Evolutionary conservation across 2,888 invertebrate genomes (phyloP).

Genomic region (Nephrotoma guestfalica): DNA sequence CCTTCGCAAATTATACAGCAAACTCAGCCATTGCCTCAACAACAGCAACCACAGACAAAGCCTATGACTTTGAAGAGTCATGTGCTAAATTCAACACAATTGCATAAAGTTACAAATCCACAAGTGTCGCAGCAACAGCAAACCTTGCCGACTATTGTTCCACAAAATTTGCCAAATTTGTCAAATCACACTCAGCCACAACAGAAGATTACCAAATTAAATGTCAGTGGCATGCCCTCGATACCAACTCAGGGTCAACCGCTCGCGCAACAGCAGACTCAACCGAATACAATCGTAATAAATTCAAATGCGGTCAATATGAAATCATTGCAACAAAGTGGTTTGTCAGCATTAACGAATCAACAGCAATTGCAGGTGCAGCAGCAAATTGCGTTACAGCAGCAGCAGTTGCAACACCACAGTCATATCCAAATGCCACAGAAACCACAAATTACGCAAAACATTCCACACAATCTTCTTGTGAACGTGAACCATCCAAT

Average conservation of each 20-base stretch:
- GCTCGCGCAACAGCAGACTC: not conserved
- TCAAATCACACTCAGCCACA: constrained; percentile 15
- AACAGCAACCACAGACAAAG: not conserved
- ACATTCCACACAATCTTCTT: constrained; percentile 14
- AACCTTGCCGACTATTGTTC: constrained; percentile 10
- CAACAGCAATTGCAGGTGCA: not conserved
- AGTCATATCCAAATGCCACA: constrained; percentile 10
- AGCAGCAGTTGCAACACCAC: constrained; percentile 11
- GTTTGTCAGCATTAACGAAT: not conserved
- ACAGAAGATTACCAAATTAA: constrained; percentile 9
- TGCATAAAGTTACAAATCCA: constrained; percentile 18
- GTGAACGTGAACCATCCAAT: constrained; percentile 25
- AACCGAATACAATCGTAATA: not conserved
- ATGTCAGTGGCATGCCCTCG: not conserved
- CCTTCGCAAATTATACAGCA: not conserved
- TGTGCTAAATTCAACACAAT: not conserved
- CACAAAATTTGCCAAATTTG: constrained; percentile 11
- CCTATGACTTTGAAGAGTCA: not conserved
- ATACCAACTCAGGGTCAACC: constrained; percentile 14
- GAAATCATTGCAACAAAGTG: not conserved
- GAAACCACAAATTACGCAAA: constrained; percentile 12
- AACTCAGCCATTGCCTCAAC: not conserved
- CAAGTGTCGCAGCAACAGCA: constrained; percentile 16
- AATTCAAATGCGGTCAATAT: not conserved
- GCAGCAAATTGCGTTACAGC: constrained; percentile 7